These are phyloP conservation scores for Eutrigla gurnardus DNA, from an alignment of 2,797 vertebrate species.

Conservation along the genomic window DNA sequence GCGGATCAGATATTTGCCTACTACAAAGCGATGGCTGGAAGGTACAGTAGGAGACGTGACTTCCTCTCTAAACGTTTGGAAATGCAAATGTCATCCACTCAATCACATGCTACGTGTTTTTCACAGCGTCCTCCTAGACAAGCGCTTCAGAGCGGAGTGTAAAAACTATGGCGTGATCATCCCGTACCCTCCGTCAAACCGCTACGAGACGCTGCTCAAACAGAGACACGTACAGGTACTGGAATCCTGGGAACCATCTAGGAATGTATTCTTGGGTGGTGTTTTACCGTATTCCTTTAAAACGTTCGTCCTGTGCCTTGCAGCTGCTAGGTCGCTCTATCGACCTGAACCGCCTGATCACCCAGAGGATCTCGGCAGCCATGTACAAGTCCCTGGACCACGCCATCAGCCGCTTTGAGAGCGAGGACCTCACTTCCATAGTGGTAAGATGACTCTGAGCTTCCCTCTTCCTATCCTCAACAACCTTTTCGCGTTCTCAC, in stretches of 20 bases:
- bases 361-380: conserved; percentile 95
- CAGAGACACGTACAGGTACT: conserved; percentile 97
- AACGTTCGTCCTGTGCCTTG: not conserved
- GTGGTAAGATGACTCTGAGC: conserved; percentile 81
- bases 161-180: conserved; percentile 97
- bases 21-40: conserved; percentile 99
- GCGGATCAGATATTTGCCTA: conserved; percentile 99
- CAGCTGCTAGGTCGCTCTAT: conserved; percentile 97
- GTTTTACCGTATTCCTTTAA: not conserved
- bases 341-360: conserved; percentile 96
- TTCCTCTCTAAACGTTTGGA: not conserved
- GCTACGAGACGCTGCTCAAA: conserved; percentile 96
- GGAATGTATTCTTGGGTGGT: not conserved
- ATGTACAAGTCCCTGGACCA: conserved; percentile 96
- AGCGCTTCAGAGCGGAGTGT: conserved; percentile 94
- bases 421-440: conserved; percentile 97
- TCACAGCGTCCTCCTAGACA: conserved; percentile 93
- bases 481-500: not conserved
- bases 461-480: not conserved
- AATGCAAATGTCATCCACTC: not conserved
- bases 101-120: conserved; percentile 25
- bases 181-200: conserved; percentile 91
- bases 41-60: conserved; percentile 80
- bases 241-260: no score
- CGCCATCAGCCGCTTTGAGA: conserved; percentile 96